Evolutionary conservation across 2,797 vertebrate species (phyloP).

Genomic region (Pseudotriccus pelzelni): DNA sequence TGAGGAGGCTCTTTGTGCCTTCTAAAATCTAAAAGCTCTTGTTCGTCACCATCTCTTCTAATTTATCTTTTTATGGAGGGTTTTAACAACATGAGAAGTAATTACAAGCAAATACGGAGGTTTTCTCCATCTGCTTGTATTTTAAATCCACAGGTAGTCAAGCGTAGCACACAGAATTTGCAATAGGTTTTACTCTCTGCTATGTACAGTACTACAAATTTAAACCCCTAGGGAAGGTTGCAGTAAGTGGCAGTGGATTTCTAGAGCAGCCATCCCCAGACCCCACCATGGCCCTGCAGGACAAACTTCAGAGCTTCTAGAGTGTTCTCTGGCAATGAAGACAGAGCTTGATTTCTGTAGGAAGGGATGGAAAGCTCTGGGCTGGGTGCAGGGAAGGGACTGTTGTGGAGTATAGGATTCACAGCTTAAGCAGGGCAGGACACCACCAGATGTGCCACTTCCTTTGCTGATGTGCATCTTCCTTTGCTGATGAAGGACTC

Average conservation of each 20-base stretch:
- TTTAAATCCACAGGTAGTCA: neutral
- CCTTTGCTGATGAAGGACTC: neutral
- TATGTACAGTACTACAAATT: neutral
- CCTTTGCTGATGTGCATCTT: no score
- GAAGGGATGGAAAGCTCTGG: neutral
- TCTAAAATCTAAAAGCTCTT: neutral
- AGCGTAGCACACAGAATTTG: neutral
- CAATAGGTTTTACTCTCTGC: neutral
- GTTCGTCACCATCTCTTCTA: neutral
- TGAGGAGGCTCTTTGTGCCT: neutral
- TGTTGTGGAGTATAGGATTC: neutral
- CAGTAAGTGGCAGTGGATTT: neutral
- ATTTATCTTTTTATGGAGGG: neutral
- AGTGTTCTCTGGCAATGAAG: neutral
- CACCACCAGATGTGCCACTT: neutral
- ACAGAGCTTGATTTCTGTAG: neutral
- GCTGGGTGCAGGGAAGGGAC: neutral
- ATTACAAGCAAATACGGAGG: conserved; percentile 10
- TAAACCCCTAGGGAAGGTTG: neutral
- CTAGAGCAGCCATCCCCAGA: neutral
- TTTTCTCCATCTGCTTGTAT: conserved; percentile 3
- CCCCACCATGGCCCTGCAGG: accelerated
- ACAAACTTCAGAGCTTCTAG: neutral
- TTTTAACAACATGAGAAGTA: neutral
- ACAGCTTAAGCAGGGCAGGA: neutral